These are phyloP conservation scores for Sturnira hondurensis DNA, from an alignment of 2,113 vertebrate species.

Conservation along the genomic window DNA sequence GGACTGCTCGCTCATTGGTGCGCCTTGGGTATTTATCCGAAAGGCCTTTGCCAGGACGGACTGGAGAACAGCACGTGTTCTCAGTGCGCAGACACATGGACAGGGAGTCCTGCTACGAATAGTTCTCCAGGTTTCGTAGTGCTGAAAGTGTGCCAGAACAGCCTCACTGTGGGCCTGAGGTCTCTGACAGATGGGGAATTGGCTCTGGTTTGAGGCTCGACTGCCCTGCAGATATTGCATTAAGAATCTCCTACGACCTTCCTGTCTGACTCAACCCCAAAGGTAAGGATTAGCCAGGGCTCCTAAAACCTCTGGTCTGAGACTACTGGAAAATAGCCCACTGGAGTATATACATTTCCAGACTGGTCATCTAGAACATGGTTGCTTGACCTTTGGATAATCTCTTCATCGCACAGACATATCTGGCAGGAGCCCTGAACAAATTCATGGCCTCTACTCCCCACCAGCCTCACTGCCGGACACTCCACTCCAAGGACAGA, in stretches of 20 bases:
- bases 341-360: not conserved
- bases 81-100: not conserved
- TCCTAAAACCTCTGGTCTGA: not conserved
- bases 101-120: not conserved
- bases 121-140: not conserved
- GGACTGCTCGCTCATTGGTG: not conserved
- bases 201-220: not conserved
- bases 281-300: not conserved
- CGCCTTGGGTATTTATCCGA: not conserved
- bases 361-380: not conserved
- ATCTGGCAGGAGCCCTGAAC: not conserved
- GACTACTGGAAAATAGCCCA: not conserved
- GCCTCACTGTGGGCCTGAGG: not conserved
- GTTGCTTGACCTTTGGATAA: not conserved
- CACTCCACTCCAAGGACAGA: conserved; percentile 46
- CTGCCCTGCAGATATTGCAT: not conserved
- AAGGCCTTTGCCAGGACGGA: not conserved
- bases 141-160: not conserved
- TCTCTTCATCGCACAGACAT: not conserved
- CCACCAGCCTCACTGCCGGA: not conserved
- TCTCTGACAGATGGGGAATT: not conserved
- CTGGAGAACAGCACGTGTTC: fast-evolving
- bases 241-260: not conserved
- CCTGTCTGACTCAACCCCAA: not conserved
- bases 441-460: not conserved